These are phyloP conservation scores for Clinocottus analis DNA, from an alignment of 2,113 vertebrate species.

Conservation along the genomic window DNA sequence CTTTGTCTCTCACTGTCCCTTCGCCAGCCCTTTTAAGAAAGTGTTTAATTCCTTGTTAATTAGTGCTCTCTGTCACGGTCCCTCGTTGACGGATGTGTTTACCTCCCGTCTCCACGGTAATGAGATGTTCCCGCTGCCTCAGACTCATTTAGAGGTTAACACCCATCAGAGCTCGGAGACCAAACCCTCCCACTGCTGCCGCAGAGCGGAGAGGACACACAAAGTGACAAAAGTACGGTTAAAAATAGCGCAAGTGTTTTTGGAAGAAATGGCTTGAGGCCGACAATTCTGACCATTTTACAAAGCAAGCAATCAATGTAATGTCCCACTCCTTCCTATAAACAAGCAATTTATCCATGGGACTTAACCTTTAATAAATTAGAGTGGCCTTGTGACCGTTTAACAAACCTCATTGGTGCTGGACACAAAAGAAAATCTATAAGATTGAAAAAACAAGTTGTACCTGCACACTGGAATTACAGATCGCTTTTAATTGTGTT, in stretches of 20 bases:
- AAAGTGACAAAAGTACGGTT: neutral
- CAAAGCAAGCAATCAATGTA: neutral
- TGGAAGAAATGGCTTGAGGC: neutral
- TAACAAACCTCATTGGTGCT: neutral
- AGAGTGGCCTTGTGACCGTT: neutral
- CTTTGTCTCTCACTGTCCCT: conserved; percentile 10
- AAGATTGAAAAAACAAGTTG: neutral
- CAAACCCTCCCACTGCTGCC: conserved; percentile 7
- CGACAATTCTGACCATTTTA: neutral
- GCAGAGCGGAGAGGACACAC: neutral
- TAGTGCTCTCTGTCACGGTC: conserved; percentile 58
- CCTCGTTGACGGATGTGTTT: conserved; percentile 62
- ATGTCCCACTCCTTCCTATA: neutral
- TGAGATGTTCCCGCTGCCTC: conserved; percentile 66
- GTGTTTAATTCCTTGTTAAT: conserved; percentile 69
- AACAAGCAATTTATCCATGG: neutral
- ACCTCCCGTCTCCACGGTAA: conserved; percentile 65
- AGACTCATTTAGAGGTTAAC: conserved; percentile 62
- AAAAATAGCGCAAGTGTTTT: neutral
- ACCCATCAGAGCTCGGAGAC: conserved; percentile 43
- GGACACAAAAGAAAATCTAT: neutral
- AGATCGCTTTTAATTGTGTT: neutral
- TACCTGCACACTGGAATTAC: neutral
- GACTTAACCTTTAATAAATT: neutral
- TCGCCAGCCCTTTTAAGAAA: conserved; percentile 43